Conservation (phyloP, 2,113 vertebrate genomes). For the Oreocharis arfaki region DNA sequence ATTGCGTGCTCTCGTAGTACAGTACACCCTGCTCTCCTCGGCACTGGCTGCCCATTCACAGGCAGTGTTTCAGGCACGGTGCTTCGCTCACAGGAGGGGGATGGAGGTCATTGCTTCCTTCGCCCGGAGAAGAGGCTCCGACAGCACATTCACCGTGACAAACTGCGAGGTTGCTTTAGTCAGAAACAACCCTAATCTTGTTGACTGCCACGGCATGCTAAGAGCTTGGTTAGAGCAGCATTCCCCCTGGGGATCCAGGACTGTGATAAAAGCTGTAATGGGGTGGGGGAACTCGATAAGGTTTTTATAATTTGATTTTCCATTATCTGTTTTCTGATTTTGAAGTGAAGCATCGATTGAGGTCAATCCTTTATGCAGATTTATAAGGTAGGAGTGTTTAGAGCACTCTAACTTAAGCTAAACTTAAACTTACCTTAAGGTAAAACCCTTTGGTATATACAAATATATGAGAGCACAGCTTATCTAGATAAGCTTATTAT, state of each 20-base stretch:
- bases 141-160: neutral
- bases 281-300: neutral
- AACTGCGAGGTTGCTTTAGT: neutral
- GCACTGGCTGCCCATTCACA: neutral
- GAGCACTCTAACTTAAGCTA: neutral
- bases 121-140: neutral
- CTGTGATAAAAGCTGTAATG: neutral
- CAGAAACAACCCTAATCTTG: neutral
- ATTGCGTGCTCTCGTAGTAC: fast-evolving
- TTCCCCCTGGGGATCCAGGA: neutral
- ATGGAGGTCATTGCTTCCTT: neutral
- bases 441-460: neutral
- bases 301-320: slow-evolving; percentile 23
- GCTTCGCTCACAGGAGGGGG: neutral
- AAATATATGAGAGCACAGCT: neutral
- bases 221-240: neutral
- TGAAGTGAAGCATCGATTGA: neutral
- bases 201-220: neutral
- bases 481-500: neutral
- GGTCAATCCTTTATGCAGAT: slow-evolving; percentile 9
- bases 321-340: slow-evolving; percentile 10
- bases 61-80: neutral
- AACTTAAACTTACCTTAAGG: neutral
- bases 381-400: neutral
- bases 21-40: neutral